Base-by-base conservation (phyloP, 1,140 invertebrate genomes). In the Neodiprion pinetum region DNA sequence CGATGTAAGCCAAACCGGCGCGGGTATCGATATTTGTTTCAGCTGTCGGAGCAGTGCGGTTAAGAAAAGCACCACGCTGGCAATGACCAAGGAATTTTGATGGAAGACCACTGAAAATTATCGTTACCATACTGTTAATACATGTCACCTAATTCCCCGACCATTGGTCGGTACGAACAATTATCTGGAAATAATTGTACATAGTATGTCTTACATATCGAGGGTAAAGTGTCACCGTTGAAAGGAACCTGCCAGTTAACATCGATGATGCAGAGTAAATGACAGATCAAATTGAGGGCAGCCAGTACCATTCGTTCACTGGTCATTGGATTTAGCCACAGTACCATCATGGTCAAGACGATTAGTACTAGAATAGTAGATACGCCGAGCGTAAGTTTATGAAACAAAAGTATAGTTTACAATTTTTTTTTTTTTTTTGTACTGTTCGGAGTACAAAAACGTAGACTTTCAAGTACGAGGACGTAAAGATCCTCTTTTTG, bases 281-380 rank as follows among this genome's bases (percentile, higher is more conserved):
- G 89, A 50, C 84, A 81, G 21, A 91, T 78, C n/a, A 91, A 82
- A 77, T 88, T 90, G 1, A 90, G 67, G 75, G 83, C 83, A 11
- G 85, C 84, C 10, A 91, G 50, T 5, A 85, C 76, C 48, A 90
- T 81, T 70, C 90, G 80, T 75, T 91, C 89, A 14, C 72, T 79
- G 11, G 86, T 84, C 49, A 78, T 77, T 12, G 88, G 85, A 71
- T 89, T 84, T 73, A 91, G 75, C 84, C 87, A 89, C 66, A 90
- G 72, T 11, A 83, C 81, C 10, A 83, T 84, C 48, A 91, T 71
- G 17, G 89, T 90, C 72, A 91, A 74, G 5, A 85, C 65, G 67
- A 90, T 84, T 66, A 90, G 72, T 9, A 86, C 90, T 91, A 70
- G 72, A 80, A 75, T 68, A 70, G 73, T 71, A 75, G 28, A 40